A percentile compares a stretch with the other conserved stretches of the same genome.
These are phyloP conservation scores for Monochamus alternatus DNA, from an alignment of 2,888 invertebrate genomes.

Conservation along the genomic window DNA sequence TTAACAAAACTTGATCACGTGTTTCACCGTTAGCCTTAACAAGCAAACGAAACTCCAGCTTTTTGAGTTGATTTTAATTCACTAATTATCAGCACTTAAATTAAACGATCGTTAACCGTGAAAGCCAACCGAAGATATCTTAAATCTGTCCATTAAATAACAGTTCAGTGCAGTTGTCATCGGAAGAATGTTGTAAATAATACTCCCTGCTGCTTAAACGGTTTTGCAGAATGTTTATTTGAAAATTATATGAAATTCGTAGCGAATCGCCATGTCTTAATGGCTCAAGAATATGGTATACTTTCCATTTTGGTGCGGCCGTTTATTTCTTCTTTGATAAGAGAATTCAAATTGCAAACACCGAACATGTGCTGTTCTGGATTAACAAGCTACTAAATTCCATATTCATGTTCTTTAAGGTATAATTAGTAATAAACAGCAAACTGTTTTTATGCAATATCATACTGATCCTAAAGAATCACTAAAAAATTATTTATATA, in stretches of 20 bases:
- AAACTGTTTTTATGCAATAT: neutral
- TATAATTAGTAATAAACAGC: neutral
- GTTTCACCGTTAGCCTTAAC: too few relatives aligned
- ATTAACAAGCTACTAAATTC: neutral
- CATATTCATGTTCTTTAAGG: neutral
- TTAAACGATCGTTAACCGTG: neutral
- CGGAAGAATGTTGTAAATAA: neutral
- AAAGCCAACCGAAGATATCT: neutral
- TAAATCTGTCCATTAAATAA: neutral
- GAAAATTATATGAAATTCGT: neutral
- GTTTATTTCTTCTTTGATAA: neutral
- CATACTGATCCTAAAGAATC: too few relatives aligned
- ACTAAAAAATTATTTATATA: too few relatives aligned
- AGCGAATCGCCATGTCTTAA: neutral
- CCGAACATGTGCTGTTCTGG: neutral
- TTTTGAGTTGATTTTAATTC: neutral
- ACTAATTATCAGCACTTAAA: slow-evolving; percentile 3
- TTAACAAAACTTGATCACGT: too few relatives aligned
- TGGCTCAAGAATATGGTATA: neutral
- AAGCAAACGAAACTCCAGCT: neutral
- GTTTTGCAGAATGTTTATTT: neutral
- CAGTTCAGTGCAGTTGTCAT: neutral
- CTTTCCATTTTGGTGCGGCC: neutral
- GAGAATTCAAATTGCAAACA: neutral
- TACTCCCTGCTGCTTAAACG: neutral